A percentile compares a stretch with the other conserved stretches of the same genome.
These are phyloP conservation scores for Garrulus glandarius DNA, from an alignment of 2,797 vertebrate genomes.

Conservation along the genomic window DNA sequence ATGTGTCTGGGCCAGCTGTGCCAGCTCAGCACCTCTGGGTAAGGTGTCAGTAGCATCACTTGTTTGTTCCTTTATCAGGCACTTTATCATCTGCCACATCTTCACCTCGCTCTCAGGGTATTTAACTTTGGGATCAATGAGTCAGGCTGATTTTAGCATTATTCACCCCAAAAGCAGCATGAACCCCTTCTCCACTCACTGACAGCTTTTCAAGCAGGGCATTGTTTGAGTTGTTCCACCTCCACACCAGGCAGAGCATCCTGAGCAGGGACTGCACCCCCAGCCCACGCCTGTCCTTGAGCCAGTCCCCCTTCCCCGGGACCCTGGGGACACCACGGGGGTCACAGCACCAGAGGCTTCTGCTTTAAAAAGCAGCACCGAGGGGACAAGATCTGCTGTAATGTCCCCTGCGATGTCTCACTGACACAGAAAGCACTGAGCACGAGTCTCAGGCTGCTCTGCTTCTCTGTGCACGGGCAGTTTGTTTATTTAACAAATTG, in stretches of 20 bases:
- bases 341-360: background rate
- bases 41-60: background rate
- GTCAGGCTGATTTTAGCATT: background rate
- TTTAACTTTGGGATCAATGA: background rate
- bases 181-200: background rate
- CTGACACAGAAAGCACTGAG: background rate
- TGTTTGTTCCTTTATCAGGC: background rate
- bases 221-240: background rate
- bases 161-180: background rate
- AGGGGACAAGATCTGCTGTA: background rate
- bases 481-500: background rate
- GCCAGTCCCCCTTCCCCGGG: accelerated
- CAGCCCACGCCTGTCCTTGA: background rate
- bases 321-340: accelerated
- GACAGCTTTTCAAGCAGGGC: background rate
- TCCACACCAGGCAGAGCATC: background rate
- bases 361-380: background rate
- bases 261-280: background rate
- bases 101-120: background rate
- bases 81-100: background rate
- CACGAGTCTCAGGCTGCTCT: background rate
- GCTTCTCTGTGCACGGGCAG: background rate
- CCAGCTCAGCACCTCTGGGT: background rate
- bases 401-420: background rate
- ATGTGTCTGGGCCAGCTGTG: background rate